A percentile compares a stretch with the other conserved stretches of the same genome.
These are phyloP conservation scores for Tautogolabrus adspersus DNA, from an alignment of 2,113 vertebrate species.

Conservation along the genomic window DNA sequence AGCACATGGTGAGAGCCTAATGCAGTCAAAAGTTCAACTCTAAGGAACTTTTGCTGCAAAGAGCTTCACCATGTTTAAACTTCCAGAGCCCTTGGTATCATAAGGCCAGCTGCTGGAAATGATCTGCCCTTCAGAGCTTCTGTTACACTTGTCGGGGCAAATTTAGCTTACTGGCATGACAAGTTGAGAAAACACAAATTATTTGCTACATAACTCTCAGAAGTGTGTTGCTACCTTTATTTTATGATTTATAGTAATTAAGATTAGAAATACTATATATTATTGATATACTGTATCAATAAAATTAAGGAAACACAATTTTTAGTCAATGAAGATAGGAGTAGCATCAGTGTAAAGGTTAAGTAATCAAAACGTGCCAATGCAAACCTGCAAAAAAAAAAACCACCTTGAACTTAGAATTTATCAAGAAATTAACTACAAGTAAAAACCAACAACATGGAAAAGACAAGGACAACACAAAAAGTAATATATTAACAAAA, in stretches of 20 bases:
- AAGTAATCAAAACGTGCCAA: too few relatives aligned
- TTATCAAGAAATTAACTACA: too few relatives aligned
- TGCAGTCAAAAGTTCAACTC: conserved; percentile 21
- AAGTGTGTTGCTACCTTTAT: neutral
- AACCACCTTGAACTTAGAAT: too few relatives aligned
- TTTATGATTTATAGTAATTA: neutral
- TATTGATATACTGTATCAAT: too few relatives aligned
- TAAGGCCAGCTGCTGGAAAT: conserved; percentile 12
- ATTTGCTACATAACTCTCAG: conserved; percentile 17
- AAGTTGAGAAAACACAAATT: neutral
- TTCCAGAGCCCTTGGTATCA: neutral
- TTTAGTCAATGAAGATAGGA: too few relatives aligned
- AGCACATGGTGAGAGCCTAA: conserved; percentile 8
- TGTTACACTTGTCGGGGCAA: conserved; percentile 19
- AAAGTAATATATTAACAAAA: too few relatives aligned
- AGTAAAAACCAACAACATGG: too few relatives aligned
- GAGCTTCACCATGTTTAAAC: neutral
- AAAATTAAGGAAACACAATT: too few relatives aligned
- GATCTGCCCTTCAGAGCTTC: conserved; percentile 7
- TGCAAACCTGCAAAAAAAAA: too few relatives aligned
- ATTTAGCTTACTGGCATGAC: conserved; percentile 34
- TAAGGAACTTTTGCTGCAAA: neutral
- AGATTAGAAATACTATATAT: too few relatives aligned
- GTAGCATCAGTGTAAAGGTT: too few relatives aligned
- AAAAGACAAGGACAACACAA: too few relatives aligned